Percentiles rank a stretch among this genome's conserved stretches.
Evolutionary conservation across 2,113 vertebrate species (phyloP).

Genomic region (Nematolebias whitei): DNA sequence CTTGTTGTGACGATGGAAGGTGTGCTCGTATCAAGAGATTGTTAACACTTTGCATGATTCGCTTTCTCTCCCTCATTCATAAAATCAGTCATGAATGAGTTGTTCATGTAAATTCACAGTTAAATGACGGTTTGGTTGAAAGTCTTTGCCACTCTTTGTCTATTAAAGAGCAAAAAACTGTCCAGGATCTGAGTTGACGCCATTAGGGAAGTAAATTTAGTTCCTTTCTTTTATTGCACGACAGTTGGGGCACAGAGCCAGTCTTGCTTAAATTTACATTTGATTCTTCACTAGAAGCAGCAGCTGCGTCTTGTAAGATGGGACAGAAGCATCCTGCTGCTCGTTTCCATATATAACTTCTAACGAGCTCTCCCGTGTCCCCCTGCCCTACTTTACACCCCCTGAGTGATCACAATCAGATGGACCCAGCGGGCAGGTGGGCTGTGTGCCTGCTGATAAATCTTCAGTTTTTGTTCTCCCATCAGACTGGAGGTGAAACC

Average conservation of each 20-base stretch:
- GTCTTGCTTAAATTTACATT: neutral
- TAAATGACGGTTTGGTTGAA: neutral
- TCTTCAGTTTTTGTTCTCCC: neutral
- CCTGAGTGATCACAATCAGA: neutral
- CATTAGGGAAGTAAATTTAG: slow-evolving; percentile 45
- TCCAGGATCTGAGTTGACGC: slow-evolving; percentile 16
- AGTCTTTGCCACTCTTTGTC: neutral
- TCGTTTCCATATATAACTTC: slow-evolving; percentile 58
- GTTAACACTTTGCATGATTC: slow-evolving; percentile 14
- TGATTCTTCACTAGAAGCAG: neutral
- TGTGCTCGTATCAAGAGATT: neutral
- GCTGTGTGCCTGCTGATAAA: neutral
- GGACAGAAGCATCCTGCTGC: slow-evolving; percentile 27
- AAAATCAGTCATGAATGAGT: neutral
- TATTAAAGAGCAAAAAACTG: no score
- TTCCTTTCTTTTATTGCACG: slow-evolving; percentile 56
- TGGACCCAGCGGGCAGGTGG: neutral
- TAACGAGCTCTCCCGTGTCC: slow-evolving; percentile 45
- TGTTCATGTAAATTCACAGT: neutral
- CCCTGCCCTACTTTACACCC: slow-evolving; percentile 60
- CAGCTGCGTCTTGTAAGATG: slow-evolving; percentile 10
- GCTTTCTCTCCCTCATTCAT: no score
- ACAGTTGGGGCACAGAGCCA: slow-evolving; percentile 47
- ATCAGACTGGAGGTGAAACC: no score
- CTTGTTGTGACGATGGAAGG: no score